Evolutionary conservation across 2,888 invertebrate species (phyloP).

Genomic region (Octodonta nipae): DNA sequence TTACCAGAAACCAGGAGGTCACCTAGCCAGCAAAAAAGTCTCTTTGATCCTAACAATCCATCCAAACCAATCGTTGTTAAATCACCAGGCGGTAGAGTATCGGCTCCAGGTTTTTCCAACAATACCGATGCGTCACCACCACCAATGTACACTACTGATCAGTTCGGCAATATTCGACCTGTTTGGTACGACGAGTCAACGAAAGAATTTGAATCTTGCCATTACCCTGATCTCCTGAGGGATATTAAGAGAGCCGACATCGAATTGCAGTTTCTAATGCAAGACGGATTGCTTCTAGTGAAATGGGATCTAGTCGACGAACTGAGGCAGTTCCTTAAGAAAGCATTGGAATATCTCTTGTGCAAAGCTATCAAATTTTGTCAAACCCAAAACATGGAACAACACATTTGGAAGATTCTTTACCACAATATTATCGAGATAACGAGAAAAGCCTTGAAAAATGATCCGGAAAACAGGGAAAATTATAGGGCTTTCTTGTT

Average conservation of each 20-base stretch:
- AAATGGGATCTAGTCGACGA: conserved; percentile 56
- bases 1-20: conserved; percentile 13
- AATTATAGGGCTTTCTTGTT: conserved; percentile 52
- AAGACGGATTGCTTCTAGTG: conserved; percentile 44
- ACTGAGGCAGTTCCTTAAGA: conserved; percentile 50
- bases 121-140: conserved; percentile 23
- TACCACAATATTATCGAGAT: conserved; percentile 80
- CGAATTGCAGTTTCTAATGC: conserved; percentile 50
- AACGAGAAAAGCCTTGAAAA: conserved; percentile 53
- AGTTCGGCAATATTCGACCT: conserved; percentile 39
- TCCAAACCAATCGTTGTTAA: conserved; percentile 61
- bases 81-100: conserved; percentile 28
- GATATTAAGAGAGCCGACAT: conserved; percentile 56
- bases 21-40: conserved; percentile 34
- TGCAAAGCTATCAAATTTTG: conserved; percentile 74
- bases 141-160: conserved; percentile 34
- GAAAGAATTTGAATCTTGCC: conserved; percentile 47
- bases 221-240: conserved; percentile 45
- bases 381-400: conserved; percentile 74
- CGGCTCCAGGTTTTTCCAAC: conserved; percentile 30
- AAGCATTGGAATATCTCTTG: conserved; percentile 52
- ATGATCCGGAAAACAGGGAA: conserved; percentile 48
- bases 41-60: conserved; percentile 52
- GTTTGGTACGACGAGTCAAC: conserved; percentile 44
- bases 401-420: conserved; percentile 81